Evolutionary conservation across 2,888 invertebrate genomes (phyloP).

Genomic region (Rhabditoides inermis): DNA sequence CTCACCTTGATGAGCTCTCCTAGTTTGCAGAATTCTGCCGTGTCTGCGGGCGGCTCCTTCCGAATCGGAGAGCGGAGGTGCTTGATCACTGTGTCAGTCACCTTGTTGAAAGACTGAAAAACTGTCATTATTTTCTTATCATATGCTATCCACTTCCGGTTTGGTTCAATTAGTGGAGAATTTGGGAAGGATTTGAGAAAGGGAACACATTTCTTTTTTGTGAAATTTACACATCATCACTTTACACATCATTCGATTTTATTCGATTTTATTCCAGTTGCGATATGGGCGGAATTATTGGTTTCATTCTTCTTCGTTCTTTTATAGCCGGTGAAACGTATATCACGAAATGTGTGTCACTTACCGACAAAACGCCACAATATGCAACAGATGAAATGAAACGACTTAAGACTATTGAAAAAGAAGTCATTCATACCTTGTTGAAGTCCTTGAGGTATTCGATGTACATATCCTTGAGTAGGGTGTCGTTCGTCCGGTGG

Average conservation of each 20-base stretch:
- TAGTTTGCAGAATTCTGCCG: slow-evolving; percentile 18
- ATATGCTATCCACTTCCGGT: background rate
- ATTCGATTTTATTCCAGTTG: no score
- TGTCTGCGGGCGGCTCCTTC: slow-evolving; percentile 17
- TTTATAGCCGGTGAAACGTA: no score
- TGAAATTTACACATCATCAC: no score
- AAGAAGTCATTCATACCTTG: no score
- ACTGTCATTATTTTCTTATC: background rate
- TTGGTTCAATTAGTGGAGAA: background rate
- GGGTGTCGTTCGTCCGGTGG: slow-evolving; percentile 75
- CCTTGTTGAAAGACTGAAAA: slow-evolving; percentile 19
- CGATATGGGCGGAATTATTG: no score
- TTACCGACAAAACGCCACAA: no score
- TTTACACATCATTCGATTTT: no score
- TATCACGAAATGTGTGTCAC: no score
- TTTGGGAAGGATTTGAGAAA: no score
- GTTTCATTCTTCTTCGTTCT: no score
- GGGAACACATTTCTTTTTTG: background rate
- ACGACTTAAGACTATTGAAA: no score
- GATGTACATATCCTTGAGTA: slow-evolving; percentile 75
- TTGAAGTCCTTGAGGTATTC: slow-evolving; percentile 73
- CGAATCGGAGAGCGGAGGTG: slow-evolving; percentile 22
- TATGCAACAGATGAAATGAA: no score
- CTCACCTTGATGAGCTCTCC: slow-evolving; percentile 26
- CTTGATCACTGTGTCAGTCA: slow-evolving; percentile 21